Evolutionary conservation across 2,797 vertebrate genomes (phyloP), one percentile per base, ranked within the genome.

Genomic region (Pangasius mekongensis): DNA sequence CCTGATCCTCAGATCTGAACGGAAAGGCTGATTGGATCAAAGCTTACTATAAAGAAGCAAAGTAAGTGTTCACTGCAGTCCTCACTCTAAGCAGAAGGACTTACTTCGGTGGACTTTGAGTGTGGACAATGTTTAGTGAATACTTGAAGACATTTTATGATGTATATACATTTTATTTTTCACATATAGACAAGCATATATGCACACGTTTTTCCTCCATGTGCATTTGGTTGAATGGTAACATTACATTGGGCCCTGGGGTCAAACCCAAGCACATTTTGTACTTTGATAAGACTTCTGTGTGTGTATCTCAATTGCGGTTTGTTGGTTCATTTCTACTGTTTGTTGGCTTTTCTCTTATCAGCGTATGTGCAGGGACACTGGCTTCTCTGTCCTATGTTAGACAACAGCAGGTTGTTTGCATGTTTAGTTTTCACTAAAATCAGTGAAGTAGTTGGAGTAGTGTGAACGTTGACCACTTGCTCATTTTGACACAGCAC

Each of bases 301-400:
- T 85, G 33, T 81, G 74, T 80, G 60, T 78, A 66, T 67, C 36
- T 82, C 71, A 62, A 43, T 84, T 89, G 58, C 0, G 54, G 83
- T 85, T 86, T 43, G 58, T 62, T 90, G 73, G 85, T 83, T 30
- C 54, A 78, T 69, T 71, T 85, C 81, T 87, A 24, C 39, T 77
- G 86, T 87, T 85, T 33, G 67, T 78, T 54, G n/a, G 56, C 43
- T 66, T 84, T 76, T 86, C 74, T 66, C 86, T 89, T 91, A 90
- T 91, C 86, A 84, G 88, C 56, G 82, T 74, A 54, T 91, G 73
- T 86, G 86, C 89, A 89, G 84, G 67, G 54, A 89, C 82, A 71
- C 73, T 89, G 67, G 66, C 66, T 86, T 77, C 80, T 87, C 77
- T 24, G 78, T 78, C 22, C 58, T 85, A 43, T 89, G 39, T 64